These are phyloP conservation scores for Neoascia interrupta DNA, from an alignment of 2,888 invertebrate species.

Conservation along the genomic window DNA sequence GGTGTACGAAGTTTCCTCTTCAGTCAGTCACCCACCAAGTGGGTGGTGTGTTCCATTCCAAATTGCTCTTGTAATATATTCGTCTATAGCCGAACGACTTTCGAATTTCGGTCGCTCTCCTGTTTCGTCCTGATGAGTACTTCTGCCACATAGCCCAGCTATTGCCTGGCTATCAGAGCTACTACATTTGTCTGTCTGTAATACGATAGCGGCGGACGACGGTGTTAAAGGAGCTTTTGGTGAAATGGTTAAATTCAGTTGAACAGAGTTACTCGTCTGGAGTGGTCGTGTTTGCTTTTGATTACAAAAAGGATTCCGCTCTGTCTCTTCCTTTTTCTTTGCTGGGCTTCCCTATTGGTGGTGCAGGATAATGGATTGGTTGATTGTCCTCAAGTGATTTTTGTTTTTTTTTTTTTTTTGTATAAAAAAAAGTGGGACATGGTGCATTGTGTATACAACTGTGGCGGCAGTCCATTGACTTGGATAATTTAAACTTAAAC, in stretches of 20 bases:
- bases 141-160: conserved; percentile 39
- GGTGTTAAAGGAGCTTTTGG: conserved; percentile 70
- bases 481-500: conserved; percentile 35
- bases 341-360: conserved; percentile 5
- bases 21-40: too few species aligned
- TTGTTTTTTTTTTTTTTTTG: conserved; percentile 1
- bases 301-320: conserved; percentile 51
- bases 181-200: conserved; percentile 62
- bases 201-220: conserved; percentile 48
- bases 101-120: conserved; percentile 41
- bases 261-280: conserved; percentile 72
- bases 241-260: conserved; percentile 71
- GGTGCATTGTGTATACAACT: conserved; percentile 28
- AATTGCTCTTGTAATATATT: conserved; percentile 6
- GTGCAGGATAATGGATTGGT: conserved; percentile 59
- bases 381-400: conserved; percentile 60
- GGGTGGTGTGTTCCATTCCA: conserved; percentile 56
- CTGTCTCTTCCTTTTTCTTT: conserved; percentile 6
- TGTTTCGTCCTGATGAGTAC: conserved; percentile 11
- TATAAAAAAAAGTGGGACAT: conserved; percentile 50
- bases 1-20: neutral
- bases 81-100: conserved; percentile 9
- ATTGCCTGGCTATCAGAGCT: conserved; percentile 46
- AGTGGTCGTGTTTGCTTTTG: conserved; percentile 71
- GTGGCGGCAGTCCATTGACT: conserved; percentile 34